Base-by-base conservation (phyloP, 2,113 vertebrate species). In the Campylomormyrus numenius region DNA sequence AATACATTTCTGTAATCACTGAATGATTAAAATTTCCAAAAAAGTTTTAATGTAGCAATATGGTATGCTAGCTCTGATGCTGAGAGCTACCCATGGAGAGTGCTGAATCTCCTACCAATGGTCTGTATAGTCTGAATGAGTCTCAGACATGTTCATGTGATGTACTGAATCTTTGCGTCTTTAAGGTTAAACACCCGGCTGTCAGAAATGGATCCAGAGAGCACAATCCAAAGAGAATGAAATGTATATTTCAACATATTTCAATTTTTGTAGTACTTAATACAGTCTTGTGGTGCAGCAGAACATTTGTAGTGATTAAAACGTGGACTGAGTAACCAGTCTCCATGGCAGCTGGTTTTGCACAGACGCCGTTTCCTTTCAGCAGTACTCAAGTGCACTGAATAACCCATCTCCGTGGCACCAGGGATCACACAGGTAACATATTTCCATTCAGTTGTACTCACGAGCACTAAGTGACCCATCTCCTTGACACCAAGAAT, bases 221-320 rank as follows among this genome's bases (percentile, higher is more conserved):
- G 9, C n/a, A 46, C 85, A 10, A 80, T 46, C 8, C 89, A 88
- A 90, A 66, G 9, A 89, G 50, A 92, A 88, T 92, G 50, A 80
- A 88, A 27, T 45, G n/a, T 56, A 45, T 11, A 49, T 45, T 6
- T 13, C 49, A 88, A n/a, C 31, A 42, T 85, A 39, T 85, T 66
- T 83, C 11, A 53, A 6, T 87, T 85, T 62, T 77, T 56, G 48
- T n/a, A 83, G 93, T 83, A 58, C 88, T 94, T 93, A 92, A 88
- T 92, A 53, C 90, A 46, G 88, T 92, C 90, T 93, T 92, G 92
- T 92, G 90, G 92, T 93, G 92, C 93, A 94, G 94, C 94, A 95
- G 95, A 95, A 92, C 93, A 92, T 91, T 93, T 91, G 93, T 88
- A 89, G 92, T 92, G 92, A 93, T 94, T 92, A 93, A 91, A 94